These are phyloP conservation scores for Pachyrhynchus sulphureomaculatus DNA, from an alignment of 1,140 invertebrate species.

Conservation along the genomic window DNA sequence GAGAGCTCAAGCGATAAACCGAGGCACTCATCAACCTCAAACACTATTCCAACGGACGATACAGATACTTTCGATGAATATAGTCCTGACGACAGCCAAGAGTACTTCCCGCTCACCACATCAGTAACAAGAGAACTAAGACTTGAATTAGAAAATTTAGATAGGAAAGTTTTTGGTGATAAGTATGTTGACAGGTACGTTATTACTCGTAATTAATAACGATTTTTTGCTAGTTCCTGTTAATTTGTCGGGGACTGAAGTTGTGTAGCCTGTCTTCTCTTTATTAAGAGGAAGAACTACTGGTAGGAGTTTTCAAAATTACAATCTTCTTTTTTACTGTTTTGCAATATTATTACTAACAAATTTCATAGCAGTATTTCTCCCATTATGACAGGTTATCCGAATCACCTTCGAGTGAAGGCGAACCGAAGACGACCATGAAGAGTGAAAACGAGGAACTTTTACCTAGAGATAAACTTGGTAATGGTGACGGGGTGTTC, in stretches of 20 bases:
- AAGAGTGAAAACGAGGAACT: conserved; percentile 24
- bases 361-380: too few relatives aligned
- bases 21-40: conserved; percentile 43
- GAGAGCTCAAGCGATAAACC: conserved; percentile 49
- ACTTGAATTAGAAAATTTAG: conserved; percentile 77
- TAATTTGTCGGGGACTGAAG: too few relatives aligned
- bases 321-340: too few relatives aligned
- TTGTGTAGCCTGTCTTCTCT: too few relatives aligned
- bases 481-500: conserved; percentile 66
- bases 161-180: conserved; percentile 72
- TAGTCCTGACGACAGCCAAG: conserved; percentile 75
- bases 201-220: too few relatives aligned
- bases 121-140: conserved; percentile 79
- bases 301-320: too few relatives aligned
- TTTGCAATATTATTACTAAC: too few relatives aligned
- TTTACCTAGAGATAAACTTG: conserved; percentile 32
- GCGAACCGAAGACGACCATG: conserved; percentile 27
- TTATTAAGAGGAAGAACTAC: too few relatives aligned
- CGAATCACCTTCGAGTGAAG: conserved; percentile 42
- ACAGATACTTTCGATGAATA: conserved; percentile 57
- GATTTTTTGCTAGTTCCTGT: too few relatives aligned
- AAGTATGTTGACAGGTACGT: conserved; percentile 43
- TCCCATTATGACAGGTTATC: too few relatives aligned
- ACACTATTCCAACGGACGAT: conserved; percentile 38
- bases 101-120: conserved; percentile 84